phyloP scores from a whole-genome alignment of 1,140 invertebrate species.

The Papilio helenus region DNA sequence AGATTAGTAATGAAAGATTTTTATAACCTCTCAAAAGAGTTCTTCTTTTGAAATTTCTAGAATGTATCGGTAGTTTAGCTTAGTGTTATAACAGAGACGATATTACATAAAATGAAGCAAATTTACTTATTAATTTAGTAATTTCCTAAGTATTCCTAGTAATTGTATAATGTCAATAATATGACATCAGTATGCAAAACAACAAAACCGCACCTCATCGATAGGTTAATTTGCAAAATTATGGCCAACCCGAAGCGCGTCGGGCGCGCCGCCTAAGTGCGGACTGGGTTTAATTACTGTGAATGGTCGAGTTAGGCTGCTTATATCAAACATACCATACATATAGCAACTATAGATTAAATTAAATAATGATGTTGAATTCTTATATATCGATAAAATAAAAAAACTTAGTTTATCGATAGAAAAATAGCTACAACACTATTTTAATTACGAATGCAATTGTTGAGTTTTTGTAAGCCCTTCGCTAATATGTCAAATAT shows the following conservation, averaged over 20 bases:
- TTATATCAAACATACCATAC: slow-evolving; percentile 37
- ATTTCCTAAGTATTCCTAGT: not conserved
- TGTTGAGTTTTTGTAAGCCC: not conserved
- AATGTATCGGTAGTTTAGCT: not conserved
- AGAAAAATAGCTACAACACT: not conserved
- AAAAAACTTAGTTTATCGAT: too few species aligned
- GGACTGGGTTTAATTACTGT: slow-evolving; percentile 50
- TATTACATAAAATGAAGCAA: too few species aligned
- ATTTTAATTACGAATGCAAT: not conserved
- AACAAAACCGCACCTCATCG: slow-evolving; percentile 42
- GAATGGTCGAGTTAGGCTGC: slow-evolving; percentile 38
- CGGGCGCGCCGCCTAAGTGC: slow-evolving; percentile 42
- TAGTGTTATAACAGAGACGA: too few species aligned
- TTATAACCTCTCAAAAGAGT: not conserved
- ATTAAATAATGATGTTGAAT: not conserved
- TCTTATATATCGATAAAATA: not conserved
- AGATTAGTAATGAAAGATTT: not conserved
- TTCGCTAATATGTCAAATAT: not conserved
- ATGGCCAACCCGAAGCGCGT: slow-evolving; percentile 7
- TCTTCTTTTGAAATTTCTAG: not conserved
- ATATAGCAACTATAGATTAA: slow-evolving; percentile 23
- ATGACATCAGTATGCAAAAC: slow-evolving; percentile 18
- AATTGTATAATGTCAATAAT: not conserved
- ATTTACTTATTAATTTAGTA: too few species aligned
- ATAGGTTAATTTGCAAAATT: slow-evolving; percentile 56